Evolutionary conservation across 2,888 invertebrate genomes (phyloP).

Genomic region (Eueremaeus valkanovi): DNA sequence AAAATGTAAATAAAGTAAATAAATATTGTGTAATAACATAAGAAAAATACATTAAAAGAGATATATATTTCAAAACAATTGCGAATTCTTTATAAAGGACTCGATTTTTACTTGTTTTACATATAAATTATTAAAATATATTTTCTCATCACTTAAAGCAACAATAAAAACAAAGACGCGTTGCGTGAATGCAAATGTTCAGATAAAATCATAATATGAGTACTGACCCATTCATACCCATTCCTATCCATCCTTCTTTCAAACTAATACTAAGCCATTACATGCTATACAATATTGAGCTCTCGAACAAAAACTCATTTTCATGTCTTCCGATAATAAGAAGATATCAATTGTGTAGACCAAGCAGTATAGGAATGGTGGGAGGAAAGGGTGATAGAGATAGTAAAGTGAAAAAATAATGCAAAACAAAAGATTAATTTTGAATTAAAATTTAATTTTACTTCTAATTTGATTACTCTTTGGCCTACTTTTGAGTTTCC

Average conservation of each 20-base stretch:
- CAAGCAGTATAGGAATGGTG: too few relatives aligned
- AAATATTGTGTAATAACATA: constrained; percentile 5
- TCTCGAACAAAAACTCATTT: neutral
- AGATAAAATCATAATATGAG: constrained; percentile 11
- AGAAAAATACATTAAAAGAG: neutral
- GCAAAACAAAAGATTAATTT: neutral
- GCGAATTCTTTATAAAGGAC: neutral
- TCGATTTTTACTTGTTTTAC: neutral
- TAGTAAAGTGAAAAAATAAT: too few relatives aligned
- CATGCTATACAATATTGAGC: neutral
- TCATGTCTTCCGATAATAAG: neutral
- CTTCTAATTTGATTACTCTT: constrained; percentile 2
- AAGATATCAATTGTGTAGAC: neutral
- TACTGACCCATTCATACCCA: neutral
- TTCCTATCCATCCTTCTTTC: neutral
- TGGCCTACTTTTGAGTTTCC: neutral
- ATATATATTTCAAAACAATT: neutral
- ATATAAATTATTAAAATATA: too few relatives aligned
- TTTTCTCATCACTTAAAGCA: neutral
- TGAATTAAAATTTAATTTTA: neutral
- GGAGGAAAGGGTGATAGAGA: neutral
- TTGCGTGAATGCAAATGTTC: neutral
- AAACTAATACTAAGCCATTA: neutral
- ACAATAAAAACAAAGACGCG: neutral
- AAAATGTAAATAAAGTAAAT: constrained; percentile 21